These are phyloP conservation scores for Rhorus exstirpatorius DNA, from an alignment of 2,888 invertebrate genomes.

Conservation along the genomic window DNA sequence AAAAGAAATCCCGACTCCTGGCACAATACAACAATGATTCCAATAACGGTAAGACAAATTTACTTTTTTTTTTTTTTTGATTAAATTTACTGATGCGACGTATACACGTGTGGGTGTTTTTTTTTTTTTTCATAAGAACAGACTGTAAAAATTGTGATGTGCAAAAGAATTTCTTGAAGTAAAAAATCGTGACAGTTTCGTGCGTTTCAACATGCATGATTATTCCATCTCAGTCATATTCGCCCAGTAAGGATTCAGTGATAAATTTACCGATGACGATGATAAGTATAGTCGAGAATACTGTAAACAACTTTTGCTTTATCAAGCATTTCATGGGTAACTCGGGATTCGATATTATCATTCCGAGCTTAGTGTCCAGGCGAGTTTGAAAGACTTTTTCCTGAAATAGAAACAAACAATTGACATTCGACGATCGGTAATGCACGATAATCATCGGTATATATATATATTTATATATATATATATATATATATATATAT, in stretches of 20 bases:
- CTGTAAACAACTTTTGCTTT: slow-evolving; percentile 88
- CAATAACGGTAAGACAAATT: background rate
- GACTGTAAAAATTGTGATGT: slow-evolving; percentile 48
- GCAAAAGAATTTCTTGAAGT: slow-evolving; percentile 56
- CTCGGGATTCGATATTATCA: slow-evolving; percentile 88
- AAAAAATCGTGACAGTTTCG: slow-evolving; percentile 30
- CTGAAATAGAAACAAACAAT: slow-evolving; percentile 74
- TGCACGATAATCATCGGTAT: background rate
- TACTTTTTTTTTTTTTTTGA: background rate
- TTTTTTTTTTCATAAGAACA: slow-evolving; percentile 44
- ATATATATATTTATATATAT: too few relatives aligned
- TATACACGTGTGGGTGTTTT: slow-evolving; percentile 44
- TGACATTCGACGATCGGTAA: background rate
- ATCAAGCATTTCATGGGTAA: slow-evolving; percentile 89
- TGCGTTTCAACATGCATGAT: slow-evolving; percentile 23
- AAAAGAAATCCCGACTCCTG: slow-evolving; percentile 79
- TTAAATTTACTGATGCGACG: slow-evolving; percentile 56
- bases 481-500: too few relatives aligned
- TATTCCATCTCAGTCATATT: slow-evolving; percentile 64
- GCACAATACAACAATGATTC: slow-evolving; percentile 37
- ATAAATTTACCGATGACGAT: slow-evolving; percentile 85
- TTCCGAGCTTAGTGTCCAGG: slow-evolving; percentile 87
- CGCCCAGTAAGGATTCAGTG: slow-evolving; percentile 80
- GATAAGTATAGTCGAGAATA: slow-evolving; percentile 86
- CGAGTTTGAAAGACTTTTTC: slow-evolving; percentile 88